Evolutionary conservation across 2,113 vertebrate species (phyloP).

Genomic region (Carassius gibelio): DNA sequence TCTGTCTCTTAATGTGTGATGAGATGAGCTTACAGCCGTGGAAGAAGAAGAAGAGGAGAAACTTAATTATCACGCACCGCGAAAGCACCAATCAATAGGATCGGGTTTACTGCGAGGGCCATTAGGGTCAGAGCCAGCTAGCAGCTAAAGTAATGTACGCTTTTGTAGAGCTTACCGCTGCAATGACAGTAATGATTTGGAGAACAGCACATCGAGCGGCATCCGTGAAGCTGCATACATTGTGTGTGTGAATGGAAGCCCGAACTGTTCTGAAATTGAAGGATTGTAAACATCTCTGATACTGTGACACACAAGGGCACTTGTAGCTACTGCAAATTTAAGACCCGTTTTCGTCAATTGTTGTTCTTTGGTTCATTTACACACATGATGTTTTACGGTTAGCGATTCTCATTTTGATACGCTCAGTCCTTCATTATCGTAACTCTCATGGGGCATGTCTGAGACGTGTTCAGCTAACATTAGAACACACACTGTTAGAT

Average conservation of each 20-base stretch:
- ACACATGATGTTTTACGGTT: neutral
- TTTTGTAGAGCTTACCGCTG: conserved; percentile 7
- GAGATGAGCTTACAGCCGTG: conserved; percentile 63
- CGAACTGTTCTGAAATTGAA: neutral
- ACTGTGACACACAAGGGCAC: neutral
- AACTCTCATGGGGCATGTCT: neutral
- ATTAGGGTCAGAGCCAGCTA: conserved; percentile 49
- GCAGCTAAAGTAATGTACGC: conserved; percentile 12
- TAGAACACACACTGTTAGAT: neutral
- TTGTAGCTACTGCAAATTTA: conserved; percentile 8
- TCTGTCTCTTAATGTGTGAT: conserved; percentile 61
- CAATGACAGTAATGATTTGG: conserved; percentile 39
- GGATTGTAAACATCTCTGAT: conserved; percentile 12
- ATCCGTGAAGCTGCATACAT: conserved; percentile 39
- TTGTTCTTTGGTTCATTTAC: neutral
- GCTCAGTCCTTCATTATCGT: neutral
- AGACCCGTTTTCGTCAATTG: neutral
- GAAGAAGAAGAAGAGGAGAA: conserved; percentile 56
- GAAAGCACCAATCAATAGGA: conserved; percentile 63
- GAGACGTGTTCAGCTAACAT: neutral
- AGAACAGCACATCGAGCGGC: neutral
- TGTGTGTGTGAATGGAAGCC: conserved; percentile 33
- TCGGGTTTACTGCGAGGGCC: conserved; percentile 40
- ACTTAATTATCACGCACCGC: conserved; percentile 66
- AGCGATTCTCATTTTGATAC: neutral